Conservation (phyloP, 2,888 invertebrate species). For the Parnassius orleans region DNA sequence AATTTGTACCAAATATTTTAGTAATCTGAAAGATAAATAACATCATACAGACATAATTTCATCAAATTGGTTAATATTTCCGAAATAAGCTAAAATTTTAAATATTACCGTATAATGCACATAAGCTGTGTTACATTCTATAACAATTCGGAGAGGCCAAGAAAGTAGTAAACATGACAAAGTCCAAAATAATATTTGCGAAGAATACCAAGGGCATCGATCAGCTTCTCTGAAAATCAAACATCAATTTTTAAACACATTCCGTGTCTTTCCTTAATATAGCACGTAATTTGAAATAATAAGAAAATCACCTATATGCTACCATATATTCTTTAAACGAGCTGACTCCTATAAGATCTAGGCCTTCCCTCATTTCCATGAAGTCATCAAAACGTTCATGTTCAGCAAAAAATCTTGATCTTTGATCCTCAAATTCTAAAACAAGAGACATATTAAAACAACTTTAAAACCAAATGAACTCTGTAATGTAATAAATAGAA, state of each 20-base stretch:
- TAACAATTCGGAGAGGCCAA: slow-evolving; percentile 90
- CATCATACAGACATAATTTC: neutral
- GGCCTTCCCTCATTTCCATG: slow-evolving; percentile 91
- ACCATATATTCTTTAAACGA: slow-evolving; percentile 81
- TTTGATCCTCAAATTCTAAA: slow-evolving; percentile 89
- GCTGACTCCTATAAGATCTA: slow-evolving; percentile 85
- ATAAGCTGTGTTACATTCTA: slow-evolving; percentile 90
- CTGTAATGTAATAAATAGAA: too few species aligned
- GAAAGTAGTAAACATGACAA: slow-evolving; percentile 87
- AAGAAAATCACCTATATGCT: slow-evolving; percentile 65
- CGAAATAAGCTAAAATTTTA: neutral
- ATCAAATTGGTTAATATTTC: neutral
- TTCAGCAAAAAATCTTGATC: slow-evolving; percentile 88
- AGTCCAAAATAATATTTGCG: slow-evolving; percentile 87
- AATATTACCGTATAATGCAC: slow-evolving; percentile 87
- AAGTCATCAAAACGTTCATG: slow-evolving; percentile 91
- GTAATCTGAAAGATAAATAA: slow-evolving; percentile 78
- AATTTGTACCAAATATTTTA: slow-evolving; percentile 89
- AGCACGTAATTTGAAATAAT: neutral
- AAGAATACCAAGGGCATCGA: slow-evolving; percentile 84
- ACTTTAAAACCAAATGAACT: too few species aligned
- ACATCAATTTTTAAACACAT: neutral
- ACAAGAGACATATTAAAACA: neutral
- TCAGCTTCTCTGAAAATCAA: slow-evolving; percentile 65
- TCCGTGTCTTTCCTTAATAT: neutral